phyloP scores from a whole-genome alignment of 2,113 vertebrate genomes.

The Gymnarchus niloticus region DNA sequence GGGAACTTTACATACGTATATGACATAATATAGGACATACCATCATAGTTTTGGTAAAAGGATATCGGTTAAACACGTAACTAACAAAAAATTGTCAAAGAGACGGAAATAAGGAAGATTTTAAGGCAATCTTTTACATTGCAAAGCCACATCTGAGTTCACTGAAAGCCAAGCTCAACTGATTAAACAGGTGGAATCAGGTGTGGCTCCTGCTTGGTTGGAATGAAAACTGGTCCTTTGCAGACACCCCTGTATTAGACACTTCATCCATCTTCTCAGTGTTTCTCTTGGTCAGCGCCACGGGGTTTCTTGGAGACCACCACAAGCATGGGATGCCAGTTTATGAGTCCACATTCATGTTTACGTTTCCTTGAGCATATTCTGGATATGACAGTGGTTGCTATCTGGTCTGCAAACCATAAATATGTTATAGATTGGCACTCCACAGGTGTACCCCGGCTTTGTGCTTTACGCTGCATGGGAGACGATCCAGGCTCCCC shows the following conservation, averaged over 20 bases:
- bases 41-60: neutral
- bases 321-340: neutral
- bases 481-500: no score
- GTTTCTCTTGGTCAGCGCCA: neutral
- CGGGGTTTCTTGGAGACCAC: neutral
- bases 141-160: no score
- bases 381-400: neutral
- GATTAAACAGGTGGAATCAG: no score
- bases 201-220: no score
- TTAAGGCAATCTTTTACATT: neutral
- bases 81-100: neutral
- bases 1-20: neutral
- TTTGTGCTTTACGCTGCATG: no score
- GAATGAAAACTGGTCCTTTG: neutral
- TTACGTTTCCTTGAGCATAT: no score
- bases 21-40: neutral
- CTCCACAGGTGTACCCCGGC: no score
- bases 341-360: no score
- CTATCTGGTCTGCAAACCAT: neutral
- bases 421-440: no score
- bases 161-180: no score
- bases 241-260: no score
- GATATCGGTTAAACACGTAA: neutral
- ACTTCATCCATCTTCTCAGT: neutral
- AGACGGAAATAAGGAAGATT: neutral